Conservation (phyloP, 2,797 vertebrate species). For the Pangasius sanitwongsei region DNA sequence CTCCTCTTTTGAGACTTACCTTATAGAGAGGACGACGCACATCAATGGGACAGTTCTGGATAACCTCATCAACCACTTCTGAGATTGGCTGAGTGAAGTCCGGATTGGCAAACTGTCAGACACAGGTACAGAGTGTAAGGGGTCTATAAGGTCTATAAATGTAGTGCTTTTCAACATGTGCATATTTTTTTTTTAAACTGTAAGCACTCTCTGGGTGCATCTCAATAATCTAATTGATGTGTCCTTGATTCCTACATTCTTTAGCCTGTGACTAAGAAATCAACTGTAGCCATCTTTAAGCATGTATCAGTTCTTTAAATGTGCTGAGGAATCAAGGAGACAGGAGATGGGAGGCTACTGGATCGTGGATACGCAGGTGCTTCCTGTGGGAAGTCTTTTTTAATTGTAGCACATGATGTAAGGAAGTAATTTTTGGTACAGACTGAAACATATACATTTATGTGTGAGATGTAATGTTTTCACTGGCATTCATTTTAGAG, state of each 20-base stretch:
- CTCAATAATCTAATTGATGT: neutral
- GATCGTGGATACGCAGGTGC: neutral
- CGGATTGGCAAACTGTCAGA: constrained; percentile 91
- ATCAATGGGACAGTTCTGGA: constrained; percentile 98
- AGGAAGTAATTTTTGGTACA: neutral
- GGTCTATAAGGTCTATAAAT: neutral
- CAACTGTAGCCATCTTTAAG: neutral
- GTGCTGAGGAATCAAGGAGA: neutral
- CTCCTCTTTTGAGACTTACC: constrained; percentile 69
- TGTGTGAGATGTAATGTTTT: neutral
- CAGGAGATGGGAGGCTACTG: neutral
- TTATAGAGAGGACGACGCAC: constrained; percentile 96
- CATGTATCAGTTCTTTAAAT: neutral
- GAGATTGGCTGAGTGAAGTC: constrained; percentile 99
- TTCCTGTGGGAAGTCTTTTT: neutral
- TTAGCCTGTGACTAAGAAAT: neutral
- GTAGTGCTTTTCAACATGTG: too few relatives aligned
- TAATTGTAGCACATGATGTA: neutral
- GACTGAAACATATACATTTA: neutral
- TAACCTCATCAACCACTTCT: constrained; percentile 98
- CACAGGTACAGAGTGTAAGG: constrained; percentile 43
- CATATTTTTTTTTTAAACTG: neutral
- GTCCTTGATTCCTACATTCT: neutral
- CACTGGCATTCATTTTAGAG: neutral
- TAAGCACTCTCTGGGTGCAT: neutral